Conservation (phyloP, 2,888 invertebrate species). For the Lasioglossum oenotherae region DNA sequence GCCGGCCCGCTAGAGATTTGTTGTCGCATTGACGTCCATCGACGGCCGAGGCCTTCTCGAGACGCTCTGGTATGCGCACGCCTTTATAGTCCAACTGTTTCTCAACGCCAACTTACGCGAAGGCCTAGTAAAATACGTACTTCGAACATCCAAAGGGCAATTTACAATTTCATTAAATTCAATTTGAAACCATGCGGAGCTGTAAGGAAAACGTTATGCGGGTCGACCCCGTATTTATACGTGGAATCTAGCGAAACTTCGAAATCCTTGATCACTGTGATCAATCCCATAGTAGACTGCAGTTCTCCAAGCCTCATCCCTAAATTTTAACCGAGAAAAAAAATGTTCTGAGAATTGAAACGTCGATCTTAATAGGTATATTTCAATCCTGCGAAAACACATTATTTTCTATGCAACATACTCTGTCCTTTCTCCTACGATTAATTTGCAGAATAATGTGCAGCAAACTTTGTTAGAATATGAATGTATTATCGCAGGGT, state of each 20-base stretch:
- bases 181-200: conserved; percentile 28
- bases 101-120: not conserved
- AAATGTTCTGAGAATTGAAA: not conserved
- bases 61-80: too few relatives aligned
- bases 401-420: not conserved
- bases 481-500: not conserved
- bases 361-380: not conserved
- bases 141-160: not conserved
- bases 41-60: too few relatives aligned
- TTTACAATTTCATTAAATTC: conserved; percentile 52
- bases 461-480: not conserved
- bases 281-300: conserved; percentile 72
- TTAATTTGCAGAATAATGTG: not conserved
- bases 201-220: conserved; percentile 62
- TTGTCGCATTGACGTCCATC: too few relatives aligned
- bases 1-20: too few relatives aligned
- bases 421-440: not conserved
- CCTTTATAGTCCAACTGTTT: not conserved
- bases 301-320: conserved; percentile 73
- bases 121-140: not conserved
- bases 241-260: conserved; percentile 71
- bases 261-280: conserved; percentile 73
- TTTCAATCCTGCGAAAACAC: not conserved
- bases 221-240: conserved; percentile 55
- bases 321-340: conserved; percentile 37